Evolutionary conservation across 2,113 vertebrate species (phyloP).

Genomic region (Falcunculus frontatus): DNA sequence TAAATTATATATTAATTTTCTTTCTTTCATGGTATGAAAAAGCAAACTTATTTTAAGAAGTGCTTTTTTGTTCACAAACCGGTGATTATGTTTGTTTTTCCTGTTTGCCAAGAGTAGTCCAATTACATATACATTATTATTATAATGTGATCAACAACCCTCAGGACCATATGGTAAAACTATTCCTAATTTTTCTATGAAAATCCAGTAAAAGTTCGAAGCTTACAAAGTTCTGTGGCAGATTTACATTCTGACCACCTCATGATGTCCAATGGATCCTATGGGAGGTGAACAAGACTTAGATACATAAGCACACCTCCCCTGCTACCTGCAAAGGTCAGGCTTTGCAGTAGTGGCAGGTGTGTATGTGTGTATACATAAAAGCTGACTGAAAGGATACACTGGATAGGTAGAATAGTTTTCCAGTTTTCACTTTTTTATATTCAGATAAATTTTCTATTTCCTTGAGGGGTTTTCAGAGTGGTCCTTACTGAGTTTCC

Average conservation of each 20-base stretch:
- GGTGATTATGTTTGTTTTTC: neutral
- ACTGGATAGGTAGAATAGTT: rapidly evolving
- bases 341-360: neutral
- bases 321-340: neutral
- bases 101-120: neutral
- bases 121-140: neutral
- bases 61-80: neutral
- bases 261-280: rapidly evolving
- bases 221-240: neutral
- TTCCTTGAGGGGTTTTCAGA: neutral
- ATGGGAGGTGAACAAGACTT: neutral
- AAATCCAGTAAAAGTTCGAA: neutral
- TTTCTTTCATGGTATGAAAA: neutral
- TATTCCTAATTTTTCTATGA: neutral
- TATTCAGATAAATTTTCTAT: neutral
- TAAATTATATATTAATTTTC: neutral
- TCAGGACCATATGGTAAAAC: neutral
- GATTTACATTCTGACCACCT: neutral
- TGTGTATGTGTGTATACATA: rapidly evolving
- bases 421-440: neutral
- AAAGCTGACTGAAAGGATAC: neutral
- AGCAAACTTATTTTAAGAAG: neutral
- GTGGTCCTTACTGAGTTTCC: neutral
- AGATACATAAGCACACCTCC: rapidly evolving
- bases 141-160: neutral